phyloP scores from a whole-genome alignment of 2,797 vertebrate genomes.

The Eupleurogrammus muticus region DNA sequence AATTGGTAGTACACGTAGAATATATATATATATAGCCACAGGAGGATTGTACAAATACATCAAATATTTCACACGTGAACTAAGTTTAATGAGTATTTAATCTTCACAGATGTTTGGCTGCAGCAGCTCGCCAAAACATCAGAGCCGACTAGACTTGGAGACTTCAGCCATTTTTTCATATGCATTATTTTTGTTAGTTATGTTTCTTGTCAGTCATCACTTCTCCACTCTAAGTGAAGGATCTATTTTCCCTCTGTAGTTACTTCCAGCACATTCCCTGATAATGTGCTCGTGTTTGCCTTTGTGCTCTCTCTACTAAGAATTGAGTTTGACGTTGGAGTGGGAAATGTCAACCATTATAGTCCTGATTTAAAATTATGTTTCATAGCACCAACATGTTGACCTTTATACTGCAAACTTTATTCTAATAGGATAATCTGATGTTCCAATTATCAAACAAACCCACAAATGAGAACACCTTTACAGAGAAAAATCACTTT shows the following conservation, averaged over 20 bases:
- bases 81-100: not conserved
- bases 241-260: not conserved
- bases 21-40: not conserved
- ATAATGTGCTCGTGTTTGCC: not conserved
- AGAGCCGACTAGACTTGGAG: not conserved
- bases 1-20: no score
- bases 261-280: not conserved
- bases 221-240: not conserved
- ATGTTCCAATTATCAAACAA: not conserved
- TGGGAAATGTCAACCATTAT: not conserved
- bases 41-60: not conserved
- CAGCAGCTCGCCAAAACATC: not conserved
- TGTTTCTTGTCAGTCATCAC: not conserved
- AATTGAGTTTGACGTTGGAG: not conserved
- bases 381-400: not conserved
- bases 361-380: not conserved
- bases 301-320: not conserved
- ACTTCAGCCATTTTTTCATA: not conserved
- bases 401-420: not conserved
- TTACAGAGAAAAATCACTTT: slow-evolving; percentile 45
- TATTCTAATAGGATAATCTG: not conserved
- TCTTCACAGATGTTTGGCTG: slow-evolving; percentile 3
- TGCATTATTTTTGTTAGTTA: not conserved
- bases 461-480: not conserved
- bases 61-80: not conserved